Base-by-base conservation (phyloP, 2,888 invertebrate genomes). In the Trichogramma evanescens region DNA sequence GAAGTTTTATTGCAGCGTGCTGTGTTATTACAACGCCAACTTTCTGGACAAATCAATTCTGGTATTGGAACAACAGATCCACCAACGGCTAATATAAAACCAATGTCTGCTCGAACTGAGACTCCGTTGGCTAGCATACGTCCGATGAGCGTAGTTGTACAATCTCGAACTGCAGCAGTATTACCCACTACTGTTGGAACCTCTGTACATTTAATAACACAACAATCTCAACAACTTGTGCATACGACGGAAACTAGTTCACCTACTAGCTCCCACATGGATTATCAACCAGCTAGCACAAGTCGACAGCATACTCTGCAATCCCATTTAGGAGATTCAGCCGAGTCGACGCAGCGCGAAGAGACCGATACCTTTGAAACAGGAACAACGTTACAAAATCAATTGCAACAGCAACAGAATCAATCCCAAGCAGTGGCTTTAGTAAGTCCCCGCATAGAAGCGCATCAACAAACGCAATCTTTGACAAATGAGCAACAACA, bases 41-140 rank as follows among this genome's bases (percentile, higher is more conserved):
- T 48, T 84, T 85, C 3, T 85, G 89, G 64, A 82, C 86, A 69
- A 79, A 86, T 71, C 78, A 83, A 62, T 2, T 82, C 83, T 46
- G 83, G 83, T 66, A 77, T 79, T 2, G 79, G 80, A 3, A 79
- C 80, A 0, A 60, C 39, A 48, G 87, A 86, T 66, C 84, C 87
- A 41, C 86, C 89, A 0, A 95, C 94, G 0, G 95, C 95, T 5
- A 95, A 95, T 74, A 95, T 95, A 50, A 93, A 93, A 76, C 95
- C 95, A 0, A 93, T 95, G 89, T 90, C 95, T 4, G 92, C 92
- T 69, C 82, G 88, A 3, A 85, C 88, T 5, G 91, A 91, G 74
- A 92, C 94, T 0, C 94, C 90, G 0, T 82, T 95, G 64, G 96
- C 95, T 26, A 94, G 95, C 69, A 95, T 96, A 70, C 83, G 95